A percentile compares a stretch with the other conserved stretches of the same genome.
Evolutionary conservation across 2,113 vertebrate species (phyloP).

Genomic region (Typhlomys cinereus): DNA sequence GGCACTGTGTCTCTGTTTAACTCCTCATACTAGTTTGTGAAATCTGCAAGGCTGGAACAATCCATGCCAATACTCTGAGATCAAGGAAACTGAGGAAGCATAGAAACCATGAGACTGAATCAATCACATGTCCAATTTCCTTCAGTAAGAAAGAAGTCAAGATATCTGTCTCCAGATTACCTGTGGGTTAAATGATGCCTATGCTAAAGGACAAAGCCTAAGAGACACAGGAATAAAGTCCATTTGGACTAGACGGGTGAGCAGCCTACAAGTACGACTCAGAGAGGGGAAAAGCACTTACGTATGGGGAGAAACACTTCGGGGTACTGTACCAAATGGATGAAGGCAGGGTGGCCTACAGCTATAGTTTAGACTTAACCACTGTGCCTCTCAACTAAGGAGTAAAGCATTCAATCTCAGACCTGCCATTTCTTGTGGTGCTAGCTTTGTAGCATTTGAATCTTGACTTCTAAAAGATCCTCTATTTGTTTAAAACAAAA

Average conservation of each 20-base stretch:
- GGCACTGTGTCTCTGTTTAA: background rate
- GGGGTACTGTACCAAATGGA: fast-evolving
- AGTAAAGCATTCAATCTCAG: slow-evolving; percentile 3
- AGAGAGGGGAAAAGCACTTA: background rate
- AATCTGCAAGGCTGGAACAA: background rate
- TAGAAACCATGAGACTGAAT: background rate
- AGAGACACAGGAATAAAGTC: background rate
- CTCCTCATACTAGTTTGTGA: background rate
- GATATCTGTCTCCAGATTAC: background rate
- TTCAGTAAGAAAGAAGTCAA: background rate
- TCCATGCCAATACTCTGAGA: background rate
- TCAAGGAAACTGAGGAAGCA: background rate
- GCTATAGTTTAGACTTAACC: background rate
- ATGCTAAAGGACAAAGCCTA: background rate
- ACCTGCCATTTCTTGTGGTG: background rate
- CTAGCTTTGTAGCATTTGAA: background rate
- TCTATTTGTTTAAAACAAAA: slow-evolving; percentile 66
- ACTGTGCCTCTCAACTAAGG: background rate
- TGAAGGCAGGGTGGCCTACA: no score
- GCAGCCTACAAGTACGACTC: fast-evolving
- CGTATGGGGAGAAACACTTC: background rate
- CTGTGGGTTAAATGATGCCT: background rate
- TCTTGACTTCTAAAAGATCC: slow-evolving; percentile 46
- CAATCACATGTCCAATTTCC: background rate
- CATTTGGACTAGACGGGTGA: fast-evolving